Conservation (phyloP, 2,113 vertebrate species). For the Crotalus helleri region DNA sequence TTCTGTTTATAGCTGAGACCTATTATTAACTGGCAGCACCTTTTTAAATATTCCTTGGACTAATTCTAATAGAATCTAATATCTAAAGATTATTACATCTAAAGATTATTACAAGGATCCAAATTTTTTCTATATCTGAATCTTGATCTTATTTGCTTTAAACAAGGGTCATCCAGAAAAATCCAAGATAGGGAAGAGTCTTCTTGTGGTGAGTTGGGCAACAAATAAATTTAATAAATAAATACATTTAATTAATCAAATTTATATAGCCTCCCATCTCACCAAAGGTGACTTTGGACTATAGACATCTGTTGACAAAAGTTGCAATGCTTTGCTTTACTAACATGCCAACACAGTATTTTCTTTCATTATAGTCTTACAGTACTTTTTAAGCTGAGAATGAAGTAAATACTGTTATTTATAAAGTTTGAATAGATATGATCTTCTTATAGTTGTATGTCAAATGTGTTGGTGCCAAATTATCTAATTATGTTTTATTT, state of each 20-base stretch:
- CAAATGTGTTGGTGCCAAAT: constrained; percentile 10
- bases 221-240: not conserved
- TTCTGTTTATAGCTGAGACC: not conserved
- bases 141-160: not conserved
- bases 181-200: not conserved
- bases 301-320: not conserved
- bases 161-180: not conserved
- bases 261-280: not conserved
- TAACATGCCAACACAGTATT: not conserved
- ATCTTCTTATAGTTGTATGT: not conserved
- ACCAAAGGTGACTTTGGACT: not conserved
- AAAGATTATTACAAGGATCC: not conserved
- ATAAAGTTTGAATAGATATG: not conserved
- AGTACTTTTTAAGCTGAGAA: not conserved
- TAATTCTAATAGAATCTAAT: not conserved
- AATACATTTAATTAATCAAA: not conserved
- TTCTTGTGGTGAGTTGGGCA: not conserved
- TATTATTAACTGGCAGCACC: constrained; percentile 4
- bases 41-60: not conserved
- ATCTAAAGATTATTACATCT: not conserved
- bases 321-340: not conserved
- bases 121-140: not conserved
- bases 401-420: not conserved
- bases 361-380: not conserved
- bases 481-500: constrained; percentile 8